Percentiles rank a stretch among this genome's conserved stretches.
phyloP scores from a whole-genome alignment of 2,113 vertebrate genomes.

The Heterochromis multidens region DNA sequence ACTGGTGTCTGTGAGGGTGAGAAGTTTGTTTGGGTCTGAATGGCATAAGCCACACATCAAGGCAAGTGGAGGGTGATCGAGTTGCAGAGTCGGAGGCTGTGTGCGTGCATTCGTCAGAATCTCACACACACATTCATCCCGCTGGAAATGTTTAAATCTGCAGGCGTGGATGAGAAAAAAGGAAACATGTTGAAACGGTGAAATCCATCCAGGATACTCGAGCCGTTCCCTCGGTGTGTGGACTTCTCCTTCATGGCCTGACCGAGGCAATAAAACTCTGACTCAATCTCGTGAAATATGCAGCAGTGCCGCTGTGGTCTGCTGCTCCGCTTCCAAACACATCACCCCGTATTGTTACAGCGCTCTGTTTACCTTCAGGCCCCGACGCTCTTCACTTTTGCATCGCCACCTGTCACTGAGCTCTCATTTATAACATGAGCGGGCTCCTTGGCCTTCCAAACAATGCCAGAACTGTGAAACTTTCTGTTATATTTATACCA shows the following conservation, averaged over 20 bases:
- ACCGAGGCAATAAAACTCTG: constrained; percentile 39
- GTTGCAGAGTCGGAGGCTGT: neutral
- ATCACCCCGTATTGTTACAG: constrained; percentile 35
- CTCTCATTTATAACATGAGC: constrained; percentile 56
- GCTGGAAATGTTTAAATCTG: constrained; percentile 12
- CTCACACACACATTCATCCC: neutral
- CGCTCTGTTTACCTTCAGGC: constrained; percentile 58
- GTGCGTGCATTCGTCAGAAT: neutral
- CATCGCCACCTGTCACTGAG: constrained; percentile 65
- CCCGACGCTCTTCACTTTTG: constrained; percentile 38
- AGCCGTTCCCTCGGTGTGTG: neutral
- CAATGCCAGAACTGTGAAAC: constrained; percentile 68
- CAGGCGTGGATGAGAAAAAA: neutral
- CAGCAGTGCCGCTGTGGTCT: constrained; percentile 12
- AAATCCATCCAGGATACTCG: neutral
- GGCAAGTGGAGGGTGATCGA: neutral
- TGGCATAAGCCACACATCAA: neutral
- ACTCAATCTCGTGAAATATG: constrained; percentile 24
- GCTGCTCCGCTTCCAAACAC: constrained; percentile 36
- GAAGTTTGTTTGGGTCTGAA: neutral
- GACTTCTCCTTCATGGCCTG: neutral
- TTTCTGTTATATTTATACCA: constrained; percentile 74
- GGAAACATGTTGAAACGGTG: neutral
- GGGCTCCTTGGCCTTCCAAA: constrained; percentile 63
- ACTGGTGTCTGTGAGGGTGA: neutral